These are phyloP conservation scores for Accipiter badius DNA, from an alignment of 2,797 vertebrate genomes.

Conservation along the genomic window DNA sequence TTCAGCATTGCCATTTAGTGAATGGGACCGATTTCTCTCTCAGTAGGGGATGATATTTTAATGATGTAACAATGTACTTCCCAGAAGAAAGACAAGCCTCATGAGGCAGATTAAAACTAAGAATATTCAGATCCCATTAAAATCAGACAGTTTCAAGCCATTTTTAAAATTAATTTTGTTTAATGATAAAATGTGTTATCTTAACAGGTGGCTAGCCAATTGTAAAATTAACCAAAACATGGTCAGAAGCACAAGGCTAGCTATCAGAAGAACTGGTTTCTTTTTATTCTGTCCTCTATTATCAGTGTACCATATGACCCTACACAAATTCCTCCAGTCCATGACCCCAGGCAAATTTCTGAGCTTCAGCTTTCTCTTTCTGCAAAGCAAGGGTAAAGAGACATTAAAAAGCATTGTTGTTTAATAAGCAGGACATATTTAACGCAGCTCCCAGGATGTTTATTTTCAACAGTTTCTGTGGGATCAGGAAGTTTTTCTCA, in stretches of 20 bases:
- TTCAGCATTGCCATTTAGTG: constrained; percentile 66
- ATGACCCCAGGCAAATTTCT: not conserved
- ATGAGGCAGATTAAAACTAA: constrained; percentile 73
- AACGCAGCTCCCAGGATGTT: not conserved
- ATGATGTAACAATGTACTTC: constrained; percentile 72
- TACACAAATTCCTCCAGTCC: not conserved
- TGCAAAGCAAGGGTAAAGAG: not conserved
- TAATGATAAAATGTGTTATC: constrained; percentile 70
- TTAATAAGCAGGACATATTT: not conserved
- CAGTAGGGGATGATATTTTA: constrained; percentile 72
- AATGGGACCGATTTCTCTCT: constrained; percentile 71
- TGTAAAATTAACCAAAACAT: constrained; percentile 74
- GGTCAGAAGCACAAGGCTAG: constrained; percentile 29
- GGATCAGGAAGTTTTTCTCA: not conserved
- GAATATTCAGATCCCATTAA: constrained; percentile 72
- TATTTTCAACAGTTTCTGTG: not conserved
- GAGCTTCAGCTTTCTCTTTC: not conserved
- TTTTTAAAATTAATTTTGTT: constrained; percentile 75
- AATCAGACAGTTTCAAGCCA: constrained; percentile 63
- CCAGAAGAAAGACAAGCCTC: constrained; percentile 74
- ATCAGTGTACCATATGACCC: not conserved
- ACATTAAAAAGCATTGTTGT: not conserved
- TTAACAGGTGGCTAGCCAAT: constrained; percentile 70
- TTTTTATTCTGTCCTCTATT: not conserved
- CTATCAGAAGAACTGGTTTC: constrained; percentile 7